A percentile compares a stretch with the other conserved stretches of the same genome.
These are phyloP conservation scores for Thripadectes ignobilis DNA, from an alignment of 2,797 vertebrate species.

Conservation along the genomic window DNA sequence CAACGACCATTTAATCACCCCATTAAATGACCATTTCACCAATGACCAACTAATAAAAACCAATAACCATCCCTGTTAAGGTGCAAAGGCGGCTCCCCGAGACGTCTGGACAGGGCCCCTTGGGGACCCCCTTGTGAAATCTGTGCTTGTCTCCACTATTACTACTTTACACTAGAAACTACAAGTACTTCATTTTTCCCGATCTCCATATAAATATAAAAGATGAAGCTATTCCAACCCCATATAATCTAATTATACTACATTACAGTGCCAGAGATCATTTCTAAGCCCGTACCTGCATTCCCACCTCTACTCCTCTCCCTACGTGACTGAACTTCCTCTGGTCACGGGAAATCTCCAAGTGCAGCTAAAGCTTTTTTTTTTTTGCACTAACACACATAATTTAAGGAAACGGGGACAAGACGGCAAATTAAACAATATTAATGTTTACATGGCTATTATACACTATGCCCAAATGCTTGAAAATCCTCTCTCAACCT, in stretches of 20 bases:
- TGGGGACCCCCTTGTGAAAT: neutral
- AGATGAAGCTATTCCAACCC: conserved; percentile 40
- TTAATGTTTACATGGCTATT: neutral
- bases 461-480: neutral
- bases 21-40: neutral
- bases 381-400: neutral
- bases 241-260: conserved; percentile 31
- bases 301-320: neutral
- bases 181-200: conserved; percentile 60
- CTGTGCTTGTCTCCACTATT: conserved; percentile 65
- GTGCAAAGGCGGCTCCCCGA: conserved; percentile 61
- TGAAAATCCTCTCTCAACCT: neutral
- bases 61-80: conserved; percentile 16
- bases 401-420: neutral
- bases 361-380: conserved; percentile 22
- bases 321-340: neutral
- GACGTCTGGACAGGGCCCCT: conserved; percentile 12
- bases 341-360: conserved; percentile 7
- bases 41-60: neutral
- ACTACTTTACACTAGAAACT: conserved; percentile 51
- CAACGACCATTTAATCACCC: neutral
- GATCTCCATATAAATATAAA: conserved; percentile 62
- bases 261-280: conserved; percentile 22
- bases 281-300: neutral
- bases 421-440: neutral